Evolutionary conservation across 2,797 vertebrate genomes (phyloP).

Genomic region (Girardinus metallicus): DNA sequence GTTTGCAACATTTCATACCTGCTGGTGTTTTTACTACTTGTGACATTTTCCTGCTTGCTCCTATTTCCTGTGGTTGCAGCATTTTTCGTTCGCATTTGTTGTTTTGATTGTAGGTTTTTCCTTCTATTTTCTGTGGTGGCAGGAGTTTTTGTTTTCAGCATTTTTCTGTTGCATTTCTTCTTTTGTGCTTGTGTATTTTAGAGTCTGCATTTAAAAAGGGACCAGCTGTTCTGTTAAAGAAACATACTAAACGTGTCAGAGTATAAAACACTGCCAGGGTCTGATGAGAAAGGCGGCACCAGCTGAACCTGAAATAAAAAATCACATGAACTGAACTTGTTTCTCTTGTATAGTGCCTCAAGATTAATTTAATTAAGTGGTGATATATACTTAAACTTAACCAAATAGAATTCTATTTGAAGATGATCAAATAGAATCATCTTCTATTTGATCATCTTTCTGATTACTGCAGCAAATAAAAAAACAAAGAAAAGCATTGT

Average conservation of each 20-base stretch:
- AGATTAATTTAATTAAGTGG: neutral
- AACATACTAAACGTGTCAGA: neutral
- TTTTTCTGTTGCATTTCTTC: neutral
- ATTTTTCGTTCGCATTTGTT: neutral
- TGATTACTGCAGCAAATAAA: neutral
- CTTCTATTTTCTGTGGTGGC: neutral
- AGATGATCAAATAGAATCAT: too few species aligned
- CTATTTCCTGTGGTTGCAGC: too few species aligned
- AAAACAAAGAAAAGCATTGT: neutral
- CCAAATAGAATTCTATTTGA: neutral
- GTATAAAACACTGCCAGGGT: neutral
- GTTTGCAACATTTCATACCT: too few species aligned
- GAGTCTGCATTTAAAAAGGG: neutral
- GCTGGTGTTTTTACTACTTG: neutral
- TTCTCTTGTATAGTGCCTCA: neutral
- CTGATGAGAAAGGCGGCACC: neutral
- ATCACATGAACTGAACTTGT: neutral
- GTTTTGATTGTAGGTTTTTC: neutral
- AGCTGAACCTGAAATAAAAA: neutral
- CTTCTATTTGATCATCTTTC: too few species aligned
- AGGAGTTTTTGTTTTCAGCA: neutral
- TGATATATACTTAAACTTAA: neutral
- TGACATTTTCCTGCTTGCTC: neutral
- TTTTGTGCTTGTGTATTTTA: neutral
- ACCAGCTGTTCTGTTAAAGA: neutral